Evolutionary conservation across 2,888 invertebrate genomes (phyloP), one percentile per base, ranked within the genome.

Genomic region (Acanthosoma haemorrhoidale): DNA sequence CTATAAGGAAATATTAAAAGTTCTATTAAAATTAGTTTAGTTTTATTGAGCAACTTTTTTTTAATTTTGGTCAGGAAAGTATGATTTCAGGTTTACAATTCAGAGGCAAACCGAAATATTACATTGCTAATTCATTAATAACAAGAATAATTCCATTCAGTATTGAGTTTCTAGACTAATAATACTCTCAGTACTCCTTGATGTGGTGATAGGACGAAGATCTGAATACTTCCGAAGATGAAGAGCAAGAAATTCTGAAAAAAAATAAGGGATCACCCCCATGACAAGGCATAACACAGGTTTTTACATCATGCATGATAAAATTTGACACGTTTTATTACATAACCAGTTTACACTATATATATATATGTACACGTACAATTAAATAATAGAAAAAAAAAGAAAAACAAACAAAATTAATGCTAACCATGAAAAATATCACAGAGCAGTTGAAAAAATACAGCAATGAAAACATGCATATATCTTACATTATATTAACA

Each of bases 101-200:
- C n/a, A n/a, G n/a, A n/a, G n/a, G n/a, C n/a, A n/a, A n/a, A 25
- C 25, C n/a, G 25, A 13, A n/a, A n/a, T 8, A 25, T 25, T 25
- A 51, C 51, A 51, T 25, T 5, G 51, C 2, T 4, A 6, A 2
- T n/a, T 25, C 25, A 51, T 21, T 9, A 51, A 51, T 13, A 43
- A 39, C 9, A 18, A n/a, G 0, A 51, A 6, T 51, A 3, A 25
- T 29, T 25, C 29, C 29, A 51, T 31, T 70, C 63, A 70, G 38
- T 43, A 70, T 60, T 70, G 70, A 34, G 67, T 21, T 58, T 70
- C 67, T 4, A 71, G 63, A 51, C 68, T 71, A 25, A 71, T 59
- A 32, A 71, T 60, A 57, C 57, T 68, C 36, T 71, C 71, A 5
- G 71, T 57, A 61, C 71, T 71, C 39, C 71, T 60, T 16, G 63